These are phyloP conservation scores for Cricetomys ansorgei DNA, from an alignment of 2,113 vertebrate genomes.

Conservation along the genomic window DNA sequence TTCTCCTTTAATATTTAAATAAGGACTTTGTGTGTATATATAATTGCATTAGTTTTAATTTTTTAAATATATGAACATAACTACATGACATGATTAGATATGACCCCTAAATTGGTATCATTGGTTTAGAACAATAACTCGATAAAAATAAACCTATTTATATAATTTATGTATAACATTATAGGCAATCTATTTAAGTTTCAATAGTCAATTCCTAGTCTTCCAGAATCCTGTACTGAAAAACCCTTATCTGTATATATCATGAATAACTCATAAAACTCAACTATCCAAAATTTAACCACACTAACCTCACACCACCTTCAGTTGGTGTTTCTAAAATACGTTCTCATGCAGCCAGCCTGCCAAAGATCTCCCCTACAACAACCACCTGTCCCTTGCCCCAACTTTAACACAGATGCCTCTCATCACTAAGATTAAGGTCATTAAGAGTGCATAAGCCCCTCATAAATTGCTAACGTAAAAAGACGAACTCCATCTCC, in stretches of 20 bases:
- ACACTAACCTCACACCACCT: background rate
- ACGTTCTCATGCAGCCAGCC: background rate
- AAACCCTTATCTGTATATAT: background rate
- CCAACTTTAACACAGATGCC: background rate
- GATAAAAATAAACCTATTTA: slow-evolving; percentile 12
- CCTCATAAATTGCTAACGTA: background rate
- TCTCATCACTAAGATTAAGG: slow-evolving; percentile 15
- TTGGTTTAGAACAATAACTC: background rate
- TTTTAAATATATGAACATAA: slow-evolving; percentile 59
- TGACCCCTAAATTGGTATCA: slow-evolving; percentile 6
- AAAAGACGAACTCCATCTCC: background rate
- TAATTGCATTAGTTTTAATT: slow-evolving; percentile 30
- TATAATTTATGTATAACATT: background rate
- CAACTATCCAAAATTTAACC: background rate
- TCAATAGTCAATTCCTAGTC: background rate
- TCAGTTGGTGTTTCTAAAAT: slow-evolving; percentile 14
- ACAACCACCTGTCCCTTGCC: background rate
- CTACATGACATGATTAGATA: slow-evolving; percentile 31
- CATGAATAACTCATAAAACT: background rate
- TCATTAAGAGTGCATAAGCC: background rate
- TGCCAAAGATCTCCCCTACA: background rate
- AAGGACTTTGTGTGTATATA: background rate
- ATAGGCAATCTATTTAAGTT: background rate
- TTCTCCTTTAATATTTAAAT: slow-evolving; percentile 63
- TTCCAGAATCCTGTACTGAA: slow-evolving; percentile 42